These are phyloP conservation scores for Nephila pilipes DNA, from an alignment of 1,140 invertebrate species.

Conservation along the genomic window DNA sequence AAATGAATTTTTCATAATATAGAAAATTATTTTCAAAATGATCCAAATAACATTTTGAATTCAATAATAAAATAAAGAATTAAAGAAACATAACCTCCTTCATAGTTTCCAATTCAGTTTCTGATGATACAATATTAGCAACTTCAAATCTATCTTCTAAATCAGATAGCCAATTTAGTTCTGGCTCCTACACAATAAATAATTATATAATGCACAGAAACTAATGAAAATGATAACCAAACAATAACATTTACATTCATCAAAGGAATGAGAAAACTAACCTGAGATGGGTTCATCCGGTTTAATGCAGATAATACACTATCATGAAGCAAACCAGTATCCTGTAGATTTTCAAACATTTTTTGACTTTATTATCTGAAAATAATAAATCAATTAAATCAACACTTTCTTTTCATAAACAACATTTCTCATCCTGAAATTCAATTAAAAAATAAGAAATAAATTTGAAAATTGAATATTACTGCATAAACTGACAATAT, in stretches of 20 bases:
- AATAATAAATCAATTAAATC: background rate
- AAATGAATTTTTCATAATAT: no score
- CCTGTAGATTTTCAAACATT: conserved; percentile 4
- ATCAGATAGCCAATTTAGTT: background rate
- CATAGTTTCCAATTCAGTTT: no score
- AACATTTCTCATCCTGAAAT: no score
- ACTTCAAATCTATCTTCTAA: background rate
- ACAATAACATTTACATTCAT: no score
- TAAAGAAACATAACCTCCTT: no score
- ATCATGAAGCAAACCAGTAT: background rate
- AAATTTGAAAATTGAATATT: no score
- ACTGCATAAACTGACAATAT: no score
- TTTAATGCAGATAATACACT: background rate
- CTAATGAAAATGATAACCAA: background rate
- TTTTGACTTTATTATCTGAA: background rate
- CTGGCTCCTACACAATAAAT: background rate
- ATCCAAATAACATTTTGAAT: no score
- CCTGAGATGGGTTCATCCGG: background rate
- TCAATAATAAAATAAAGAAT: no score
- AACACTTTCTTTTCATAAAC: no score
- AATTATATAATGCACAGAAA: background rate
- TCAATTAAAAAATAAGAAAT: no score
- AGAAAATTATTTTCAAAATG: no score
- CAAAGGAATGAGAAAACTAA: background rate
- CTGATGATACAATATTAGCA: background rate